phyloP scores from a whole-genome alignment of 2,797 vertebrate species.

The Anabacerthia variegaticeps region DNA sequence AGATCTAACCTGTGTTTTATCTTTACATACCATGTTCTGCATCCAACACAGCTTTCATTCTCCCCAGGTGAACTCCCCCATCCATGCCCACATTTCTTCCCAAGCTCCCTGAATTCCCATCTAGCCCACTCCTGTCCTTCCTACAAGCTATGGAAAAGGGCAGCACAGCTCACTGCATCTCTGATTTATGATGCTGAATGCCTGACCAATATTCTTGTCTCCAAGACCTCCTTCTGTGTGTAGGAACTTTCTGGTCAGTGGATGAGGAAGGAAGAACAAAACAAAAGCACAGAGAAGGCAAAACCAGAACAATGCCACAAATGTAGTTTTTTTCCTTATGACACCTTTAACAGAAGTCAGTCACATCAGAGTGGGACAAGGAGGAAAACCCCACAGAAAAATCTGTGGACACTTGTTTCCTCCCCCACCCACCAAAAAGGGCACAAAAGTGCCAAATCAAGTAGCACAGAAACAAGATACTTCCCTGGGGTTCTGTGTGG shows the following conservation, averaged over 20 bases:
- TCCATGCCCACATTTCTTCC: neutral
- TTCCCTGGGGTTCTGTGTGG: neutral
- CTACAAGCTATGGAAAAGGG: neutral
- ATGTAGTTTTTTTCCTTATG: neutral
- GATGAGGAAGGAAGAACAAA: neutral
- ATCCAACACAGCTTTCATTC: neutral
- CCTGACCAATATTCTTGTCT: neutral
- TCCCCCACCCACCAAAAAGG: neutral
- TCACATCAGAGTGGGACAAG: neutral
- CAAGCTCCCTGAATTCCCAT: neutral
- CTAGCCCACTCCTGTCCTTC: neutral
- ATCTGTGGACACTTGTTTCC: neutral
- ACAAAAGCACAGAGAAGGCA: neutral
- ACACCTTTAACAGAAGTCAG: neutral
- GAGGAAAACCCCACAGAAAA: neutral
- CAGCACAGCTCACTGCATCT: neutral
- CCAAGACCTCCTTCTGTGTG: neutral
- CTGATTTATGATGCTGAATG: neutral
- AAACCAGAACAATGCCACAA: neutral
- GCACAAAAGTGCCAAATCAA: neutral
- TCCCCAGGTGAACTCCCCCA: neutral
- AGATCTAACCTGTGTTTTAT: rapidly evolving
- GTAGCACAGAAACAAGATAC: neutral
- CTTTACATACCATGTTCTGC: neutral
- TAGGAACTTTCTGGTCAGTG: neutral